Evolutionary conservation across 2,797 vertebrate genomes (phyloP).

Genomic region (Sternarchorhynchus goeldii): DNA sequence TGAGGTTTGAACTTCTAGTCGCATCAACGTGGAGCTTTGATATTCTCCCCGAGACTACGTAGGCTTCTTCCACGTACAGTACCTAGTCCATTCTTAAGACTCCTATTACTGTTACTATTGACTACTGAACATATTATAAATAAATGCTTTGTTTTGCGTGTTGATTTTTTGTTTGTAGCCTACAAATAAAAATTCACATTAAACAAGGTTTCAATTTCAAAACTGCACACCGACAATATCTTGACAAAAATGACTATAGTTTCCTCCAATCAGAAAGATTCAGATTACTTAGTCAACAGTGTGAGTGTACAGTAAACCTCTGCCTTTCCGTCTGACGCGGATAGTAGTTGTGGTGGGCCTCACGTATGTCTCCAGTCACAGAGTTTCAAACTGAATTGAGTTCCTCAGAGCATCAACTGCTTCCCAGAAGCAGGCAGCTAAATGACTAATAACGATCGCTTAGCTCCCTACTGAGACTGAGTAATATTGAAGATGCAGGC

Average conservation of each 20-base stretch:
- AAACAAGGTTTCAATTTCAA: slow-evolving; percentile 10
- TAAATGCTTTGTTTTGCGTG: background rate
- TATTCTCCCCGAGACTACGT: too few species aligned
- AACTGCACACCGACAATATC: background rate
- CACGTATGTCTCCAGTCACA: slow-evolving; percentile 44
- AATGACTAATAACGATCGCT: slow-evolving; percentile 80
- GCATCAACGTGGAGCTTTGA: too few species aligned
- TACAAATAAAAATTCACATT: background rate
- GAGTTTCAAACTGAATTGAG: slow-evolving; percentile 82
- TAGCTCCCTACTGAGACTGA: slow-evolving; percentile 61
- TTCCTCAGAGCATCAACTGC: slow-evolving; percentile 77
- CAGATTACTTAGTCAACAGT: slow-evolving; percentile 22
- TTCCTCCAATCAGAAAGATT: background rate
- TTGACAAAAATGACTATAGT: slow-evolving; percentile 7
- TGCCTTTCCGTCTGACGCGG: slow-evolving; percentile 48
- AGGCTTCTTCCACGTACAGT: too few species aligned
- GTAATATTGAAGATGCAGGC: slow-evolving; percentile 54
- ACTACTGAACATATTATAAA: too few species aligned
- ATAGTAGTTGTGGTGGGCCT: slow-evolving; percentile 37
- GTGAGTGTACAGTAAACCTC: slow-evolving; percentile 39
- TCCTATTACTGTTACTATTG: too few species aligned
- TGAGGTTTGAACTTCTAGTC: too few species aligned
- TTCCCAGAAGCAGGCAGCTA: slow-evolving; percentile 78
- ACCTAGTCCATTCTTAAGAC: too few species aligned
- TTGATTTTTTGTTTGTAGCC: slow-evolving; percentile 2